Conservation (phyloP, 2,888 invertebrate genomes). For the Nomada flava region DNA sequence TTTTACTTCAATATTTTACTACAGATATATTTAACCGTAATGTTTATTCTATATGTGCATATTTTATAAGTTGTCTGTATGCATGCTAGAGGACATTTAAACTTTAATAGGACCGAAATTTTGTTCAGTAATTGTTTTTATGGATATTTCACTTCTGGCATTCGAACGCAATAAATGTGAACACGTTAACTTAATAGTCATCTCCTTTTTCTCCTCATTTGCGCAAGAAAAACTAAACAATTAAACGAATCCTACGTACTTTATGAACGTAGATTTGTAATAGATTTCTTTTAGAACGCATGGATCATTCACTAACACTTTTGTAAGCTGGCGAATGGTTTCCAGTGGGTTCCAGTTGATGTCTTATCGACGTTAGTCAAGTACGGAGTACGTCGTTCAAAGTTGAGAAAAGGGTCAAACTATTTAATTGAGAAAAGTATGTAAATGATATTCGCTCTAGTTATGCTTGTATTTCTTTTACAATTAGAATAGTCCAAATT, state of each 20-base stretch:
- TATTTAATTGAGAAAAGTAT: slow-evolving; percentile 28
- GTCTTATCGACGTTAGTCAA: slow-evolving; percentile 16
- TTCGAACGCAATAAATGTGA: too few species aligned
- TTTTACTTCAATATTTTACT: too few species aligned
- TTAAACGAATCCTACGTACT: not conserved
- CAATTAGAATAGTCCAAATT: not conserved
- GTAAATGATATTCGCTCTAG: slow-evolving; percentile 1
- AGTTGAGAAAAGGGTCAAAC: slow-evolving; percentile 7
- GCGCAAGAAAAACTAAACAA: not conserved
- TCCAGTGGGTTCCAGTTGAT: slow-evolving; percentile 32
- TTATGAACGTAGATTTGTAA: not conserved
- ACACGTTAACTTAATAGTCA: not conserved
- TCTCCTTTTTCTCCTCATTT: not conserved
- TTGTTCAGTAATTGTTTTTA: too few species aligned
- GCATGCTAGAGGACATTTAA: too few species aligned
- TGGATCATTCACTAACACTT: not conserved
- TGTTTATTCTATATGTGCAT: too few species aligned
- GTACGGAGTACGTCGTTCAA: not conserved
- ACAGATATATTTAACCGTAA: too few species aligned
- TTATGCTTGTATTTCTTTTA: not conserved
- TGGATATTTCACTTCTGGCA: too few species aligned
- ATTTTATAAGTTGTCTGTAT: too few species aligned
- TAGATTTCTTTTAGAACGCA: slow-evolving; percentile 9
- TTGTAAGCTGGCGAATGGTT: slow-evolving; percentile 26
- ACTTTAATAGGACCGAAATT: too few species aligned